phyloP scores from a whole-genome alignment of 2,113 vertebrate genomes.

The Ageneiosus marmoratus region DNA sequence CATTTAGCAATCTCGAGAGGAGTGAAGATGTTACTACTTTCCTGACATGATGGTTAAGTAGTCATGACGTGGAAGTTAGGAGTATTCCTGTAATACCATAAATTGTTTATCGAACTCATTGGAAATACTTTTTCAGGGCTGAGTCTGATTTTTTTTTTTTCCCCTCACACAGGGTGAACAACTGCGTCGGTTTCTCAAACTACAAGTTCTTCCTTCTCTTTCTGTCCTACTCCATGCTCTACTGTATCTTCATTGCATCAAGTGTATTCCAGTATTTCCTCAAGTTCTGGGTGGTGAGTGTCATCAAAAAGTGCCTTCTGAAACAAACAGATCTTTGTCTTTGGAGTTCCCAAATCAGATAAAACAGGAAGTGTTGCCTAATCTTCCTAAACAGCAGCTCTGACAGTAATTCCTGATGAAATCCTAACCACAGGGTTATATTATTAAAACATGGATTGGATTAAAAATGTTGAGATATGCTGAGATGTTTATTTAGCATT shows the following conservation, averaged over 20 bases:
- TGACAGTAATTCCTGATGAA: neutral
- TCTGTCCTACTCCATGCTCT: constrained; percentile 92
- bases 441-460: neutral
- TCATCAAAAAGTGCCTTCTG: neutral
- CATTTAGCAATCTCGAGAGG: too few relatives aligned
- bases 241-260: constrained; percentile 89
- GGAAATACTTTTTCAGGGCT: neutral
- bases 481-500: neutral
- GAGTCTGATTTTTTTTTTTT: neutral
- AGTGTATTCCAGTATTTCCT: constrained; percentile 96
- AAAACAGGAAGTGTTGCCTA: neutral
- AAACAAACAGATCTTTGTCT: neutral
- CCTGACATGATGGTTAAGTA: too few relatives aligned
- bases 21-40: too few relatives aligned
- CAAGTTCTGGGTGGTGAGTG: constrained; percentile 96
- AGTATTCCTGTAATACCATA: neutral
- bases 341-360: neutral
- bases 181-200: constrained; percentile 98
- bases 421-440: neutral
- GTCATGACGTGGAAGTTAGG: too few relatives aligned
- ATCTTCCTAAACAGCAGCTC: neutral
- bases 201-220: constrained; percentile 99
- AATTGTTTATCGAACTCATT: neutral
- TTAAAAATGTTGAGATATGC: neutral
- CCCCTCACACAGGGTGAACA: constrained; percentile 89